These are phyloP conservation scores for Eulemur mongoz DNA, from an alignment of 2,797 vertebrate genomes.

Conservation along the genomic window DNA sequence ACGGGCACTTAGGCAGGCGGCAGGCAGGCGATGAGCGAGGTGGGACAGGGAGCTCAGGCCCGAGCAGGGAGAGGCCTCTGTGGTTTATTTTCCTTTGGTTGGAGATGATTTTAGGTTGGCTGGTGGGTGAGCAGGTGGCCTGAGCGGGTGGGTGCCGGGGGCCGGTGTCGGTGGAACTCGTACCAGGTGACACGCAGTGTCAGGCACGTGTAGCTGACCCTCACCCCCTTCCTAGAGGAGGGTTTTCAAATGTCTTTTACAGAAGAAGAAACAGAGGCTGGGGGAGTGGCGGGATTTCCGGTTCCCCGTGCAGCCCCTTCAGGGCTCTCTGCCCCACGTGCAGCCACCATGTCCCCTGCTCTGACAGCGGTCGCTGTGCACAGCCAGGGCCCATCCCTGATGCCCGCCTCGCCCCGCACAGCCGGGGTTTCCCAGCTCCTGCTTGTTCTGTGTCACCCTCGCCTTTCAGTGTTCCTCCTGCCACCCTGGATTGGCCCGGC, in stretches of 20 bases:
- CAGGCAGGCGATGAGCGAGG: constrained; percentile 77
- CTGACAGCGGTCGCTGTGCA: neutral
- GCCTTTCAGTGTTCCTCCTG: neutral
- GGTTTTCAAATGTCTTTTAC: neutral
- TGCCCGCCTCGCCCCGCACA: neutral
- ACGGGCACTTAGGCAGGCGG: constrained; percentile 45
- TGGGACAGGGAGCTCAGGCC: neutral
- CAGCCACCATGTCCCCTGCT: neutral
- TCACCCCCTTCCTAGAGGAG: neutral
- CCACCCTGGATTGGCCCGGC: neutral
- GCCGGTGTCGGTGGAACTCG: neutral
- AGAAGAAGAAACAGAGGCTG: neutral
- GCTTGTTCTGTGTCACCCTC: neutral
- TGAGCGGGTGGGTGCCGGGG: neutral
- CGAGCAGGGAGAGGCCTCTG: fast-evolving
- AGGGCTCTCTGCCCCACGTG: neutral
- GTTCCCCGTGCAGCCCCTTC: neutral
- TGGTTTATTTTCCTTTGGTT: constrained; percentile 58
- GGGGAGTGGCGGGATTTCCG: neutral
- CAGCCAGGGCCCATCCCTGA: neutral
- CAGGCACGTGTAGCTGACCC: neutral
- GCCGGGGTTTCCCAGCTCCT: neutral
- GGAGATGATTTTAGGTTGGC: neutral
- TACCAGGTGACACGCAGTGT: neutral
- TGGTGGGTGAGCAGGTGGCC: constrained; percentile 33